These are phyloP conservation scores for Criorhina ranunculi DNA, from an alignment of 2,888 invertebrate genomes.

Conservation along the genomic window DNA sequence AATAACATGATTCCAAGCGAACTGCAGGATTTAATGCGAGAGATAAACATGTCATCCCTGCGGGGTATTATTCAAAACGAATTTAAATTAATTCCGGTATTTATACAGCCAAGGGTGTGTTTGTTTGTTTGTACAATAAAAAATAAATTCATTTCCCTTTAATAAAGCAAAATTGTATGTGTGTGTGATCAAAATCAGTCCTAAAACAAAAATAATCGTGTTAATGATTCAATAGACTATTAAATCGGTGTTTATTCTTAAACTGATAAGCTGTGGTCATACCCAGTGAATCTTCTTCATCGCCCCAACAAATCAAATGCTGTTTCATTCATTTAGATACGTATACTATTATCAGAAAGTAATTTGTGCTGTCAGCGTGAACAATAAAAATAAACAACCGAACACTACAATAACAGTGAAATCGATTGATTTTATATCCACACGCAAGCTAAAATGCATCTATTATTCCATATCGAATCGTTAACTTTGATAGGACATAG, in stretches of 20 bases:
- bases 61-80: background rate
- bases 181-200: no score
- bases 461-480: constrained; percentile 36
- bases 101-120: no score
- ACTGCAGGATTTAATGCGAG: background rate
- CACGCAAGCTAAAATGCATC: constrained; percentile 39
- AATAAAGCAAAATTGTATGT: no score
- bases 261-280: background rate
- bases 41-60: background rate
- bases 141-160: no score
- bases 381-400: constrained; percentile 39
- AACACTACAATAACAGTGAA: constrained; percentile 41
- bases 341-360: constrained; percentile 25
- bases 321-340: constrained; percentile 20
- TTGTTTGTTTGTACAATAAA: no score
- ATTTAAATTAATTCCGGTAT: background rate
- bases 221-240: background rate
- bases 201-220: no score
- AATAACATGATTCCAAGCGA: background rate
- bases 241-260: background rate
- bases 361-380: constrained; percentile 47
- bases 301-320: constrained; percentile 33
- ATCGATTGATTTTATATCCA: constrained; percentile 46
- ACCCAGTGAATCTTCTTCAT: constrained; percentile 10
- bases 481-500: constrained; percentile 24